Conservation (phyloP, 2,888 invertebrate genomes). For the Xestia ashworthii region DNA sequence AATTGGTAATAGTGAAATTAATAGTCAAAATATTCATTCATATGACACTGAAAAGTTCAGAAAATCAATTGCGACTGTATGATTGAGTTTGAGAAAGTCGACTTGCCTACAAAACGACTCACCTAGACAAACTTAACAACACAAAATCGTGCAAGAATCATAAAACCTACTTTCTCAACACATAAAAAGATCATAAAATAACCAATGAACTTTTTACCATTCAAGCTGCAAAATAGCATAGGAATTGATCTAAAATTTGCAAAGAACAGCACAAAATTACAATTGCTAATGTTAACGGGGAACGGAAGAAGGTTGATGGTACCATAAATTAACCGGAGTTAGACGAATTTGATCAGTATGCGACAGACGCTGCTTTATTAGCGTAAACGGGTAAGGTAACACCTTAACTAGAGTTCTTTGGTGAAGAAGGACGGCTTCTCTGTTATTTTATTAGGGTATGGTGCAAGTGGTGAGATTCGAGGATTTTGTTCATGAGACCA, state of each 20-base stretch:
- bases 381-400: conserved; percentile 62
- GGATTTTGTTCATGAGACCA: not conserved
- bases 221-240: conserved; percentile 35
- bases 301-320: conserved; percentile 65
- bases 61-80: not conserved
- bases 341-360: conserved; percentile 67
- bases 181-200: conserved; percentile 46
- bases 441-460: conserved; percentile 41
- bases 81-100: not conserved
- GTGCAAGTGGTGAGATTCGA: conserved; percentile 10
- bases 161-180: conserved; percentile 43
- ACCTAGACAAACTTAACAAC: not conserved
- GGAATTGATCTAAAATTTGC: conserved; percentile 49
- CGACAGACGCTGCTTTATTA: conserved; percentile 59
- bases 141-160: conserved; percentile 46
- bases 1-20: not conserved
- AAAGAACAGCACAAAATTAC: conserved; percentile 60
- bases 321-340: conserved; percentile 63
- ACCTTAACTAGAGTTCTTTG: conserved; percentile 55
- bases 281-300: conserved; percentile 68
- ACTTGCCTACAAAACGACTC: not conserved
- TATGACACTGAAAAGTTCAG: not conserved
- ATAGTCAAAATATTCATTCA: not conserved
- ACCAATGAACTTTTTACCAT: conserved; percentile 24
- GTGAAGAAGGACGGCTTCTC: conserved; percentile 31